These are phyloP conservation scores for Cynoglossus semilaevis DNA, from an alignment of 2,113 vertebrate species.

Conservation along the genomic window DNA sequence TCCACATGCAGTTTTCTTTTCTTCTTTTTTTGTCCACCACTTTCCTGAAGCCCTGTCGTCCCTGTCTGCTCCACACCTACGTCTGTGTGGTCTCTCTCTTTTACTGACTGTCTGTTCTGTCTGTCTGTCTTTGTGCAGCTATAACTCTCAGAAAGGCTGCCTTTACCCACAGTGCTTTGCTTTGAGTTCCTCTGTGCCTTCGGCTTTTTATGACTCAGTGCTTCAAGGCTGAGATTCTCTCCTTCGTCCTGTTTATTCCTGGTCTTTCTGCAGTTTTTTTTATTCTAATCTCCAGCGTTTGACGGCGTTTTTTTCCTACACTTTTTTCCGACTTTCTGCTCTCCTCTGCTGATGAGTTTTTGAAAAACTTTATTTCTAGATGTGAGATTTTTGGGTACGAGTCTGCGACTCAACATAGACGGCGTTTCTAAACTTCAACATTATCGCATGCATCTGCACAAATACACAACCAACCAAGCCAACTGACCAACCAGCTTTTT, in stretches of 20 bases:
- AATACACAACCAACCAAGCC: conserved; percentile 70
- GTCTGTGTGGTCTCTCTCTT: conserved; percentile 30
- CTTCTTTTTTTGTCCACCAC: conserved; percentile 38
- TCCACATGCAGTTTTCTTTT: conserved; percentile 40
- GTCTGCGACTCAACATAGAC: conserved; percentile 36
- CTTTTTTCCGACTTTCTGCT: not conserved
- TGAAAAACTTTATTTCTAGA: conserved; percentile 19
- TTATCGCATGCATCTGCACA: conserved; percentile 65
- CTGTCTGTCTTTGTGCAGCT: conserved; percentile 27
- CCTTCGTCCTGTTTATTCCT: conserved; percentile 38
- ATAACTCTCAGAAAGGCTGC: conserved; percentile 8
- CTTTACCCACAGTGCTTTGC: conserved; percentile 55
- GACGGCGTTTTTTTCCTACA: too few species aligned
- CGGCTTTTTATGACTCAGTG: not conserved
- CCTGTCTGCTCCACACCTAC: conserved; percentile 28
- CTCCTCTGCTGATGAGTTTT: conserved; percentile 19
- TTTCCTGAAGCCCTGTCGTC: conserved; percentile 44
- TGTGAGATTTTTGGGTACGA: conserved; percentile 4
- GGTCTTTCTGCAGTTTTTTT: conserved; percentile 27
- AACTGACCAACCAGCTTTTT: conserved; percentile 56
- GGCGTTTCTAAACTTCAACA: conserved; percentile 57
- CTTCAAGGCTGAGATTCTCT: conserved; percentile 19
- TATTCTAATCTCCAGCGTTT: too few species aligned
- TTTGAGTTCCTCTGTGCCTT: conserved; percentile 11
- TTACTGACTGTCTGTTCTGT: not conserved